Evolutionary conservation across 37 sponge, comb jelly and placozoan species (phyloP).

Genomic region (Agelas oroides): DNA sequence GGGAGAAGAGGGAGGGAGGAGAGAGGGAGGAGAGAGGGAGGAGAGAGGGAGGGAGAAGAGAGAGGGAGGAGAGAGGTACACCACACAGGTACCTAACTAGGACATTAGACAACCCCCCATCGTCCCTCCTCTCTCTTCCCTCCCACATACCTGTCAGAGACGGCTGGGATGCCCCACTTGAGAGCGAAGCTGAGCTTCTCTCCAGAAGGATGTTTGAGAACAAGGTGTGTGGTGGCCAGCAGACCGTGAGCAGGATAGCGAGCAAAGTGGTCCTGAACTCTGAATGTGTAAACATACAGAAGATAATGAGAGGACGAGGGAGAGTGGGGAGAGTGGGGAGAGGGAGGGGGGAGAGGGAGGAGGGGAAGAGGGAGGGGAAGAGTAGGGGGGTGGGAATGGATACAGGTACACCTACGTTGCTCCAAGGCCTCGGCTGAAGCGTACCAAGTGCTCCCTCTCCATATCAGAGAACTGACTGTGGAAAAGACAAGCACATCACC

Average conservation of each 20-base stretch:
- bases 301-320: too few relatives aligned
- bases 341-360: neutral
- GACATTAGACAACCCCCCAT: too few relatives aligned
- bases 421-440: slow-evolving; percentile 61
- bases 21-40: too few relatives aligned
- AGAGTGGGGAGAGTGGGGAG: neutral
- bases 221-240: slow-evolving; percentile 77
- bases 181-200: slow-evolving; percentile 63
- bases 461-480: slow-evolving; percentile 74
- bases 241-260: slow-evolving; percentile 56
- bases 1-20: neutral
- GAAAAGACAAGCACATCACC: neutral
- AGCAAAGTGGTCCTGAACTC: slow-evolving; percentile 77
- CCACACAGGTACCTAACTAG: too few relatives aligned
- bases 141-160: slow-evolving; percentile 55
- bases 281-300: neutral
- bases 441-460: slow-evolving; percentile 69
- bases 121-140: too few relatives aligned
- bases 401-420: slow-evolving; percentile 50
- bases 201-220: slow-evolving; percentile 71
- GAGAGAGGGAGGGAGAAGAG: neutral
- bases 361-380: neutral
- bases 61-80: slow-evolving; percentile 1
- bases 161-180: slow-evolving; percentile 80
- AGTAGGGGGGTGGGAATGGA: neutral